Base-by-base conservation (phyloP, 92 coral and sea anemone species). In the Actinostola sp. region DNA sequence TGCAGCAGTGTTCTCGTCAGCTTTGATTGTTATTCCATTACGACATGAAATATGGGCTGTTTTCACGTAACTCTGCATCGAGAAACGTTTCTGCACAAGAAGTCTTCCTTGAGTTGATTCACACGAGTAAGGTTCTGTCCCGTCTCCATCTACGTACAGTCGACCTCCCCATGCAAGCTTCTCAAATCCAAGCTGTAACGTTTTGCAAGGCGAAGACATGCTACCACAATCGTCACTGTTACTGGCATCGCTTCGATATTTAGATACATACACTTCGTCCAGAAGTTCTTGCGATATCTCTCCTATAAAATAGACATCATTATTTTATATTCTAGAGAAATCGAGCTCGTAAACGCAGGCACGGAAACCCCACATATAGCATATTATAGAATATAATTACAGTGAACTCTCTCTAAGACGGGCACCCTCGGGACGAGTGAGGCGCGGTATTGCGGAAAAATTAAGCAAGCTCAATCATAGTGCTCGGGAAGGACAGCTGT, bases 101-200 rank as follows among this genome's bases (percentile, higher is more conserved):
- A 39, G 35, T 26, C 23, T 35, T 32, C 28, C 25, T 36, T 20
- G 15, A 17, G 46, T 2, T 2, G 75, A 50, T 69, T 35, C 28
- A 41, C 76, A 70, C 19, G 63, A 17, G 64, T 70, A 70, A n/a
- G 76, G 76, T 16, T 70, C 51, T 19, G 76, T 70, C 19, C 28
- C 31, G 13, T 14, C 36, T 1, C 76, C 76, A 41, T 70, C 64
- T 4, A 70, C 64, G 23, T 70, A 70, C 10, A 70, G 65, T 16
- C 9, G 30, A 26, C 65, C 76, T 32, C 50, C 50, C 61, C 48
- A 55, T 7, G 76, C 49, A 19, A 70, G 65, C 17, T 6, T 55
- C 2, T 70, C 29, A 19, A 70, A 70, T 3, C 76, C 76, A 35
- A 13, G 33, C 43, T 53, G 51, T 17, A 70, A 34, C n/a, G 64